These are phyloP conservation scores for Thamnophis elegans DNA, from an alignment of 2,797 vertebrate species.

Conservation along the genomic window DNA sequence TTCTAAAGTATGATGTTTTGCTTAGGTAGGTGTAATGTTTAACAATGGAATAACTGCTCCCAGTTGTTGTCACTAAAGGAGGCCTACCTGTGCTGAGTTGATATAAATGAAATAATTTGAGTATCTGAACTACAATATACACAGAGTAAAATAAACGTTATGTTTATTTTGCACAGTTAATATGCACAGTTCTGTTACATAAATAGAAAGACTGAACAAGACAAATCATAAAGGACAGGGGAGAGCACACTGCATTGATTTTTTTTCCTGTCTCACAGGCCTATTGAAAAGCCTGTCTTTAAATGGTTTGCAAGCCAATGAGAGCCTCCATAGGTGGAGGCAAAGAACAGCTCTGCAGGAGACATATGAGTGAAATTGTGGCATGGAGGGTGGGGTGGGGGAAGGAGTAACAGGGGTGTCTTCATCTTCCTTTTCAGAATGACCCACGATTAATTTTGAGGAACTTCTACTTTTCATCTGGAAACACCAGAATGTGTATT, in stretches of 20 bases:
- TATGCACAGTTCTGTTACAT: background rate
- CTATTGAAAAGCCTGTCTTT: background rate
- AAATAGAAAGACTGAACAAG: background rate
- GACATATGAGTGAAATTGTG: background rate
- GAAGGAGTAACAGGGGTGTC: background rate
- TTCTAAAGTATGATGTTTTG: background rate
- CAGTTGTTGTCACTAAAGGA: background rate
- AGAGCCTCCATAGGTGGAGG: background rate
- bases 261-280: background rate
- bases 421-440: background rate
- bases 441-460: background rate
- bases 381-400: background rate
- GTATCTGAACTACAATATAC: background rate
- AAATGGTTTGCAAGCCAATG: background rate
- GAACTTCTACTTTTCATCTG: slow-evolving; percentile 18
- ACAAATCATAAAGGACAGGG: background rate
- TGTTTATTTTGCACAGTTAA: too few species aligned
- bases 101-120: background rate
- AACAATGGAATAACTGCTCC: background rate
- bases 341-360: background rate
- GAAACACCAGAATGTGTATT: background rate
- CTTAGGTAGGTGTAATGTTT: background rate
- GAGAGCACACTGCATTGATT: background rate
- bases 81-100: background rate
- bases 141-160: background rate